Percentiles rank a stretch among this genome's conserved stretches.
Evolutionary conservation across 2,113 vertebrate species (phyloP).

Genomic region (Choloepus hoffmanni): DNA sequence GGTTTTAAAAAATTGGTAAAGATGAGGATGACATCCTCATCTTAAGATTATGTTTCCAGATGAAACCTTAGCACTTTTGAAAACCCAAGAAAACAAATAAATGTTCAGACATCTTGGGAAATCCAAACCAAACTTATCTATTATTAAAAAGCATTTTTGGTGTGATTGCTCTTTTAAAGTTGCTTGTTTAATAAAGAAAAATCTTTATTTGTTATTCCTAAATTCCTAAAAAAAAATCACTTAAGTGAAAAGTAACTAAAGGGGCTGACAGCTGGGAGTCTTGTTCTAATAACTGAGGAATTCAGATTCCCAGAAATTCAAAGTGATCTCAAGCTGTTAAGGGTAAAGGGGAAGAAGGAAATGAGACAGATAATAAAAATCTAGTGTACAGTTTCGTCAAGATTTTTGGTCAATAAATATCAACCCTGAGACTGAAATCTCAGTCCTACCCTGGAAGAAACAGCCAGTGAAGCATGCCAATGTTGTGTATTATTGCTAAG

Average conservation of each 20-base stretch:
- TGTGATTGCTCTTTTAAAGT: conserved; percentile 22
- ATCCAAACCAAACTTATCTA: conserved; percentile 51
- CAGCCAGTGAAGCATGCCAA: background rate
- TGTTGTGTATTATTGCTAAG: background rate
- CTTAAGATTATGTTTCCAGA: conserved; percentile 49
- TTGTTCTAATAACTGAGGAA: conserved; percentile 2
- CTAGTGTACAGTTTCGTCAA: background rate
- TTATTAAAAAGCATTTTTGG: conserved; percentile 16
- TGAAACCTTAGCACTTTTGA: conserved; percentile 30
- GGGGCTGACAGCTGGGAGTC: background rate
- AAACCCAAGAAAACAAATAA: conserved; percentile 17
- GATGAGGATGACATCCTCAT: conserved; percentile 31
- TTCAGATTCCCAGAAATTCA: background rate
- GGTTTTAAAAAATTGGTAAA: conserved; percentile 56
- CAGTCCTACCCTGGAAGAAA: background rate
- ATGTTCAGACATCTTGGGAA: background rate
- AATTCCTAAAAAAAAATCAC: background rate
- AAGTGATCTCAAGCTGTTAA: conserved; percentile 9
- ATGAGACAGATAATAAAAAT: conserved; percentile 14
- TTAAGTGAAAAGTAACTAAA: conserved; percentile 36
- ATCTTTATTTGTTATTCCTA: background rate
- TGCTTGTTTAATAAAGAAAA: conserved; percentile 54
- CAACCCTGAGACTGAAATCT: background rate
- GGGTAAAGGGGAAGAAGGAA: conserved; percentile 37
- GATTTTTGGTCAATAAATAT: conserved; percentile 52